Percentiles rank a stretch among this genome's conserved stretches.
These are phyloP conservation scores for Himalopsyche phryganea DNA, from an alignment of 1,140 invertebrate genomes.

Conservation along the genomic window DNA sequence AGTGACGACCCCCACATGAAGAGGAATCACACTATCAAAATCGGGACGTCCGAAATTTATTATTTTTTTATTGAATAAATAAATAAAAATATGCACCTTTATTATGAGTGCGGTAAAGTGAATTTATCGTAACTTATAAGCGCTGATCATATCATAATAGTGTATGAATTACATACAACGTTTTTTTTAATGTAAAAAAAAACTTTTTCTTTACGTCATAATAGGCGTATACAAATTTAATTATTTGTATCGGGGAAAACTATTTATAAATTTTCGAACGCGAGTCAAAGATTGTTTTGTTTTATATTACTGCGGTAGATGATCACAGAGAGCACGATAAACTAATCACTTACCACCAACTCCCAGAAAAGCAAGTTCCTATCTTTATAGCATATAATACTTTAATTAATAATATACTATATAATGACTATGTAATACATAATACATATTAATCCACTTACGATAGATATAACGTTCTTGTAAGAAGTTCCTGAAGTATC, in stretches of 20 bases:
- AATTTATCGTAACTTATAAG: not conserved
- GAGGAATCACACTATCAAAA: not conserved
- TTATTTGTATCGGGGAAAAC: not conserved
- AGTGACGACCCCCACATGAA: not conserved
- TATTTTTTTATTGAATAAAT: too few relatives aligned
- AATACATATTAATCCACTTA: constrained; percentile 55
- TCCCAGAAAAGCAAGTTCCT: constrained; percentile 67
- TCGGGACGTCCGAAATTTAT: too few relatives aligned
- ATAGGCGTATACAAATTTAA: not conserved
- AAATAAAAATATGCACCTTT: constrained; percentile 4
- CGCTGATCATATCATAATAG: constrained; percentile 20
- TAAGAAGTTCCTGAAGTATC: constrained; percentile 57
- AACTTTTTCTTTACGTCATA: not conserved
- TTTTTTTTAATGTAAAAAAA: not conserved
- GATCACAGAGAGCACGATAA: constrained; percentile 19
- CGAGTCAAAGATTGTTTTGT: too few relatives aligned
- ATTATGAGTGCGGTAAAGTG: not conserved
- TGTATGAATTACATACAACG: constrained; percentile 6
- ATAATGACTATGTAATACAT: constrained; percentile 58
- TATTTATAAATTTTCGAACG: too few relatives aligned
- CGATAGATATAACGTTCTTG: constrained; percentile 53
- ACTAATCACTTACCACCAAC: constrained; percentile 43
- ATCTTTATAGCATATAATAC: constrained; percentile 60
- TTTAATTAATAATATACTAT: constrained; percentile 58
- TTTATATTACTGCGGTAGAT: not conserved